Percentiles rank a stretch among this genome's conserved stretches.
Conservation (phyloP, 2,113 vertebrate species). For the Nansenia antarctica region DNA sequence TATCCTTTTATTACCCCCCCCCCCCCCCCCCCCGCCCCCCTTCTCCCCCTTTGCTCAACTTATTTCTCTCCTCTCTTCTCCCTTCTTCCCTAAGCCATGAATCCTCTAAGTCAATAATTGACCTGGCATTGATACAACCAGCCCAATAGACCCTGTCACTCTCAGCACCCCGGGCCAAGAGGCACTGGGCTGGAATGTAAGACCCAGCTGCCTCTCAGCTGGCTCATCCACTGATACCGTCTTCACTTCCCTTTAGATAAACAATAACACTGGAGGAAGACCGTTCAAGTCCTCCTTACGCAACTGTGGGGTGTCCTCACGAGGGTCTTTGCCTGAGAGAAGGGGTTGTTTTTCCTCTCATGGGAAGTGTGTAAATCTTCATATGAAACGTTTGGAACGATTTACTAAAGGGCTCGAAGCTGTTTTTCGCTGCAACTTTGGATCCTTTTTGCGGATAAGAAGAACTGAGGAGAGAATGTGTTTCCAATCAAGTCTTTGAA, state of each 20-base stretch:
- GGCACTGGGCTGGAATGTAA: conserved; percentile 49
- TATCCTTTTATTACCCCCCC: no score
- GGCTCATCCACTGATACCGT: conserved; percentile 20
- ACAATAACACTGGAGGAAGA: conserved; percentile 3
- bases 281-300: neutral
- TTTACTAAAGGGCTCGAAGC: neutral
- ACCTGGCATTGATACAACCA: conserved; percentile 21
- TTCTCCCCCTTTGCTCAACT: neutral
- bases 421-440: neutral
- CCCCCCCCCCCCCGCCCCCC: no score
- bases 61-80: neutral
- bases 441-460: neutral
- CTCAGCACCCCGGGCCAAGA: conserved; percentile 37
- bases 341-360: neutral
- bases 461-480: neutral
- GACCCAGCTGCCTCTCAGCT: conserved; percentile 53
- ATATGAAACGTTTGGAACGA: neutral
- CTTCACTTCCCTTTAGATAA: conserved; percentile 1
- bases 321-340: neutral
- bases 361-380: conserved; percentile 12
- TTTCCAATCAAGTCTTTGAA: conserved; percentile 9
- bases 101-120: conserved; percentile 42
- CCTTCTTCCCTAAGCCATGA: neutral
- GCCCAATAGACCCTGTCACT: conserved; percentile 33
- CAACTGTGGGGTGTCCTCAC: neutral